Percentiles rank a stretch among this genome's conserved stretches.
These are phyloP conservation scores for Capricornis sumatraensis DNA, from an alignment of 2,113 vertebrate genomes.

Conservation along the genomic window DNA sequence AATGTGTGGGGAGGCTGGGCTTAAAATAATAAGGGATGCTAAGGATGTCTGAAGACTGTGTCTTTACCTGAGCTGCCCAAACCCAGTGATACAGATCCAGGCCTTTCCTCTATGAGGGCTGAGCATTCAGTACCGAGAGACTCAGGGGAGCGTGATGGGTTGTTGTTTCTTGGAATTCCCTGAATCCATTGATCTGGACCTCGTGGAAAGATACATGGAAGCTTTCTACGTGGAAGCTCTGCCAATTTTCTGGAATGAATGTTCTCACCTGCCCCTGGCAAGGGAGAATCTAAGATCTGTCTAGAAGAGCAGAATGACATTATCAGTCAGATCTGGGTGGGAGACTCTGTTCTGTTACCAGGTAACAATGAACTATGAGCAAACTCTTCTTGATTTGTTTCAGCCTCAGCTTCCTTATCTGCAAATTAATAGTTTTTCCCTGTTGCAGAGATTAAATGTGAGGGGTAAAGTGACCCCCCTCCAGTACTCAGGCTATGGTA, in stretches of 20 bases:
- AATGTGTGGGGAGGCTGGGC: accelerated
- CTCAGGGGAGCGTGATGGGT: background rate
- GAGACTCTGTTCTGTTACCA: background rate
- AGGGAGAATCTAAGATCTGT: background rate
- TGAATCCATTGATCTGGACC: background rate
- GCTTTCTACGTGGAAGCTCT: background rate
- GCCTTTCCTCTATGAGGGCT: background rate
- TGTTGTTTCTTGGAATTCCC: background rate
- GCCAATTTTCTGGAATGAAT: background rate
- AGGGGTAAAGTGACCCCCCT: background rate
- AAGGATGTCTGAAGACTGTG: accelerated
- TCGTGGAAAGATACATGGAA: background rate
- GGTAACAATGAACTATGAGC: background rate
- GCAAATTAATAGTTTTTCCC: background rate
- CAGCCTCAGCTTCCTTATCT: background rate
- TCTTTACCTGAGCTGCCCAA: too few species aligned
- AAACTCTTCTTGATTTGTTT: background rate
- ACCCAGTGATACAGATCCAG: background rate
- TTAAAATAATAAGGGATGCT: background rate
- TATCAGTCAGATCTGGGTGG: background rate
- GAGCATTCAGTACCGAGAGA: background rate
- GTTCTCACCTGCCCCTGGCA: background rate
- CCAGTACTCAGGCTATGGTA: background rate
- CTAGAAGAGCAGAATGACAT: background rate
- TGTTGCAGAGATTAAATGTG: background rate